Percentiles rank a stretch among this genome's conserved stretches.
phyloP scores from a whole-genome alignment of 2,797 vertebrate species.

The Rhinatrema bivittatum region DNA sequence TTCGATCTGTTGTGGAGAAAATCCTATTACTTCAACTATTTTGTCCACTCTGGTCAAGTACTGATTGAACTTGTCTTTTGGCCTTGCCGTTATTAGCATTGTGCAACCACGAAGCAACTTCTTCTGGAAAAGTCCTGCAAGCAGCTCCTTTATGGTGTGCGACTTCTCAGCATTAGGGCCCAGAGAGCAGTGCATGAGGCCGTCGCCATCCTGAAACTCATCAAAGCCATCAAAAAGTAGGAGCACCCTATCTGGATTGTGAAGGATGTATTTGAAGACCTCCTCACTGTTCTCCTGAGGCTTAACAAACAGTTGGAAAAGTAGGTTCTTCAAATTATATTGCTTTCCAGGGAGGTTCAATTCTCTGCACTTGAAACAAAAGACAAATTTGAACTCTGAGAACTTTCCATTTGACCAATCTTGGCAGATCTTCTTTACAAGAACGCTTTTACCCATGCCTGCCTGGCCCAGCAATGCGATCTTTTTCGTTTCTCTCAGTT shows the following conservation, averaged over 20 bases:
- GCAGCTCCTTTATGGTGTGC: conserved; percentile 60
- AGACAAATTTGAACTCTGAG: conserved; percentile 79
- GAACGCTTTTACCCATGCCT: conserved; percentile 78
- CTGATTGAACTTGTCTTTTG: conserved; percentile 63
- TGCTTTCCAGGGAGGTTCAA: conserved; percentile 42
- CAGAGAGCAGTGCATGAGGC: conserved; percentile 40
- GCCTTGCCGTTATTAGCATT: conserved; percentile 68
- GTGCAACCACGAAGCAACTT: conserved; percentile 75
- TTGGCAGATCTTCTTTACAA: conserved; percentile 65
- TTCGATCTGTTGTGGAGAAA: conserved; percentile 60
- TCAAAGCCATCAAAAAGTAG: conserved; percentile 80
- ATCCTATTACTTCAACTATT: conserved; percentile 70
- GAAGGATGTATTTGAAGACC: conserved; percentile 61
- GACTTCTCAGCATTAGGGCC: conserved; percentile 35
- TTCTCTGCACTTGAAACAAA: conserved; percentile 65
- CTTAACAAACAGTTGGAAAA: conserved; percentile 52
- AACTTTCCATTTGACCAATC: conserved; percentile 74
- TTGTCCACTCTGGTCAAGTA: conserved; percentile 66
- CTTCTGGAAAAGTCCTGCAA: conserved; percentile 74
- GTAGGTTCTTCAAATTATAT: conserved; percentile 65
- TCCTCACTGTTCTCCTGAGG: conserved; percentile 29
- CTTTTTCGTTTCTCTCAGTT: conserved; percentile 49
- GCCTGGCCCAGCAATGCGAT: conserved; percentile 71
- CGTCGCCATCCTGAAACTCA: conserved; percentile 66
- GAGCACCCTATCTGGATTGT: conserved; percentile 66